phyloP scores from a whole-genome alignment of 2,888 invertebrate genomes.

The Ornithoptera alexandrae region DNA sequence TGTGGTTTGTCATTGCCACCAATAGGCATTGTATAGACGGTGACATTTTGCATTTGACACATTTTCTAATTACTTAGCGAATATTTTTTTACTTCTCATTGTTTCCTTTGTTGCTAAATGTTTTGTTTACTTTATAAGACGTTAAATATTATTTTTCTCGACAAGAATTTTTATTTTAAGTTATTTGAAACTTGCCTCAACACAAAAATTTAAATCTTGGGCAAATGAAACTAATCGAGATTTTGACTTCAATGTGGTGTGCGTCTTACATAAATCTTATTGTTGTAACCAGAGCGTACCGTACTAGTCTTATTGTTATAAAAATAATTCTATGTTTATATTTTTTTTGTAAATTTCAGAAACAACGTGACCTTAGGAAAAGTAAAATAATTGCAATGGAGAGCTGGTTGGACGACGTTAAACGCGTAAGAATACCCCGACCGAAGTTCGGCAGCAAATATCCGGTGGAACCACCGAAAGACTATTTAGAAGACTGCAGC shows the following conservation, averaged over 20 bases:
- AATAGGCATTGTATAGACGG: slow-evolving; percentile 23
- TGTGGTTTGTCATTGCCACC: slow-evolving; percentile 27
- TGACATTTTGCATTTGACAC: slow-evolving; percentile 8
- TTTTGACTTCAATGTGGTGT: no score
- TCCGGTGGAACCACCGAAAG: slow-evolving; percentile 88
- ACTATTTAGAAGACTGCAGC: slow-evolving; percentile 85
- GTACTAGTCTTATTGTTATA: not conserved
- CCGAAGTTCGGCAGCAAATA: slow-evolving; percentile 88
- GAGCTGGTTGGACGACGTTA: slow-evolving; percentile 91
- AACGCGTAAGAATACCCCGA: slow-evolving; percentile 89
- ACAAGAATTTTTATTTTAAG: no score
- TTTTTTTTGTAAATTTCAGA: not conserved
- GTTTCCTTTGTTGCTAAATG: slow-evolving; percentile 15
- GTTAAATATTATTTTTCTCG: not conserved
- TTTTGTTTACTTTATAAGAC: slow-evolving; percentile 5
- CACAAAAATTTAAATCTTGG: no score
- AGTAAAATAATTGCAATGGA: slow-evolving; percentile 80
- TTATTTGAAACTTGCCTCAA: no score
- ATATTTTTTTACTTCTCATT: slow-evolving; percentile 21
- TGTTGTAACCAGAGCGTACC: no score
- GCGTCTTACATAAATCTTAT: no score
- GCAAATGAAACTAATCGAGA: no score
- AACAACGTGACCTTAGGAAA: not conserved
- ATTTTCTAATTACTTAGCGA: slow-evolving; percentile 17
- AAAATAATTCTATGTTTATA: not conserved